Percentiles rank a stretch among this genome's conserved stretches.
Evolutionary conservation across 2,888 invertebrate genomes (phyloP).

Genomic region (Galerucella nymphaeae): DNA sequence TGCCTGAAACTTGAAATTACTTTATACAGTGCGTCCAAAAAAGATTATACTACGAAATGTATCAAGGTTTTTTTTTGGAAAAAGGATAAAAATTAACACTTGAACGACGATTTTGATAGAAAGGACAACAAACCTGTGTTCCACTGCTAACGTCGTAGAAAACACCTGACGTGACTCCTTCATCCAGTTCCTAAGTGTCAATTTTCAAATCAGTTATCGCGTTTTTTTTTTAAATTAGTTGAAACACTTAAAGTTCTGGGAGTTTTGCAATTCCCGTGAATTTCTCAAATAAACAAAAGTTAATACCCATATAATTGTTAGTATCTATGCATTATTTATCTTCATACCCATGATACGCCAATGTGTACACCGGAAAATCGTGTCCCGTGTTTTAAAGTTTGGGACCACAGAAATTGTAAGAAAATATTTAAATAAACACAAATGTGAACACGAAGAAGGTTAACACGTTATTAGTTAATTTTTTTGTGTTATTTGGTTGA

Average conservation of each 20-base stretch:
- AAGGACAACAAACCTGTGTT: constrained; percentile 63
- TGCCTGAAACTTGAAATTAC: no score
- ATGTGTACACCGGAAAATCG: no score
- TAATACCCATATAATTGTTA: not conserved
- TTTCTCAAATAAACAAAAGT: constrained; percentile 13
- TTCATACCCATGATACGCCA: no score
- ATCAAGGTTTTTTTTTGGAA: not conserved
- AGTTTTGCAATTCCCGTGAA: constrained; percentile 22
- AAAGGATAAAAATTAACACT: constrained; percentile 12
- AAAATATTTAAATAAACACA: no score
- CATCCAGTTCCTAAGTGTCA: constrained; percentile 65
- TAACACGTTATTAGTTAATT: not conserved
- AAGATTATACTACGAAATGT: not conserved
- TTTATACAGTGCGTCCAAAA: not conserved
- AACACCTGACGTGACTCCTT: constrained; percentile 63
- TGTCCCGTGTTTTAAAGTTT: no score
- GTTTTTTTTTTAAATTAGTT: constrained; percentile 9
- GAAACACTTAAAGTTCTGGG: constrained; percentile 60
- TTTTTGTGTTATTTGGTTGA: not conserved
- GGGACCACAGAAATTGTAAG: no score
- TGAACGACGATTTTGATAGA: constrained; percentile 48
- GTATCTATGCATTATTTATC: not conserved
- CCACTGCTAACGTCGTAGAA: constrained; percentile 63
- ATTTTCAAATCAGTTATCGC: constrained; percentile 57
- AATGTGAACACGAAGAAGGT: no score